Evolutionary conservation across 2,797 vertebrate species (phyloP).

Genomic region (Urophycis tenuis): DNA sequence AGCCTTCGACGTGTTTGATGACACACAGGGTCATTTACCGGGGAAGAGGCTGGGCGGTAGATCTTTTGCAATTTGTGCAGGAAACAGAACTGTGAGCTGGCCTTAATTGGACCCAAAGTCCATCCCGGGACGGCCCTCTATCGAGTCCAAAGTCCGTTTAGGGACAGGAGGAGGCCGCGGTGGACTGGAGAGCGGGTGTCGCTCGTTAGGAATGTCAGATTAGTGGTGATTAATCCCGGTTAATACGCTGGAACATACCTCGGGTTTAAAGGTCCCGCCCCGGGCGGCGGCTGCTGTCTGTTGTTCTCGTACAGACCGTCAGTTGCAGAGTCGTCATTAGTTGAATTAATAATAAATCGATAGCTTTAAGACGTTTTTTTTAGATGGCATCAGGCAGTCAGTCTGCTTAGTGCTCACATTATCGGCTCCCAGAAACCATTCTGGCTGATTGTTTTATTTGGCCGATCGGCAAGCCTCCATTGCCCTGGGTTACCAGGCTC

Average conservation of each 20-base stretch:
- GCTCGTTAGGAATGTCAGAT: not conserved
- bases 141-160: too few relatives aligned
- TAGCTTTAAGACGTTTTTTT: not conserved
- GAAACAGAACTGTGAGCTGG: not conserved
- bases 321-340: not conserved
- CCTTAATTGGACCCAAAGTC: not conserved
- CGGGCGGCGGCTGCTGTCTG: not conserved
- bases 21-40: not conserved
- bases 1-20: not conserved
- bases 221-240: slow-evolving; percentile 30
- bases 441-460: not conserved
- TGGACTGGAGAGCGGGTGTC: not conserved
- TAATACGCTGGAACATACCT: slow-evolving; percentile 29
- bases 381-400: not conserved
- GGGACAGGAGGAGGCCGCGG: not conserved
- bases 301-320: not conserved
- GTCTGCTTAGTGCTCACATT: not conserved
- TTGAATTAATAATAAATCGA: too few relatives aligned
- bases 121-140: not conserved
- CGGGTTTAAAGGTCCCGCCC: not conserved
- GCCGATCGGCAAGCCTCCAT: not conserved
- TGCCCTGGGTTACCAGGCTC: not conserved
- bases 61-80: not conserved
- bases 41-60: not conserved
- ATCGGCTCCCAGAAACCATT: too few relatives aligned